These are phyloP conservation scores for Drosophila borealis DNA, from an alignment of 2,888 invertebrate species.

Conservation along the genomic window DNA sequence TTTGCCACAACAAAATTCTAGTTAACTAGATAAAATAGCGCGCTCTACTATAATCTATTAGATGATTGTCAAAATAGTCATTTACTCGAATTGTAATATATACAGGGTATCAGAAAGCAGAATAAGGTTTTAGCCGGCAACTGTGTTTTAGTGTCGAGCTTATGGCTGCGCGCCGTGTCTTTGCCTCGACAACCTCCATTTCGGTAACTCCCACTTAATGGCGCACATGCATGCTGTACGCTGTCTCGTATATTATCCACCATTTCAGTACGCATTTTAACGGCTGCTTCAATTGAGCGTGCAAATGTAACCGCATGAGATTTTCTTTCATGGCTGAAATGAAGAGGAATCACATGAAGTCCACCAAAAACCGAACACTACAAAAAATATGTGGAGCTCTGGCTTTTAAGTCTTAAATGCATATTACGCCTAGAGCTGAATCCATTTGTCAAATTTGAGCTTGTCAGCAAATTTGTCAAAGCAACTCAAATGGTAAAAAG, in stretches of 20 bases:
- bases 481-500: background rate
- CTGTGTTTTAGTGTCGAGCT: slow-evolving; percentile 39
- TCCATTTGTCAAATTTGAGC: slow-evolving; percentile 25
- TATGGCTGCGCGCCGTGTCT: slow-evolving; percentile 8
- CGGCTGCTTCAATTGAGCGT: slow-evolving; percentile 51
- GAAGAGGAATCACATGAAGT: slow-evolving; percentile 4
- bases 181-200: slow-evolving; percentile 17
- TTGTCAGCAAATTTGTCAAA: slow-evolving; percentile 12
- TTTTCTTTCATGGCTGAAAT: slow-evolving; percentile 20
- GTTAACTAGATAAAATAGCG: no score
- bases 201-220: slow-evolving; percentile 47
- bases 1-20: no score
- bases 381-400: background rate
- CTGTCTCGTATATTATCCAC: slow-evolving; percentile 9
- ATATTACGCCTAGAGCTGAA: slow-evolving; percentile 30
- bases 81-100: background rate
- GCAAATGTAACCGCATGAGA: slow-evolving; percentile 43
- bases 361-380: background rate
- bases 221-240: slow-evolving; percentile 43
- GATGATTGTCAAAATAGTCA: no score
- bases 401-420: slow-evolving; percentile 29
- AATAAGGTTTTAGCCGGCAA: slow-evolving; percentile 17
- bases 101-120: slow-evolving; percentile 6
- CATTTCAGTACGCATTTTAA: slow-evolving; percentile 20
- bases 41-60: no score